Conservation (phyloP, 2,888 invertebrate species). For the Scaptomyza flava region DNA sequence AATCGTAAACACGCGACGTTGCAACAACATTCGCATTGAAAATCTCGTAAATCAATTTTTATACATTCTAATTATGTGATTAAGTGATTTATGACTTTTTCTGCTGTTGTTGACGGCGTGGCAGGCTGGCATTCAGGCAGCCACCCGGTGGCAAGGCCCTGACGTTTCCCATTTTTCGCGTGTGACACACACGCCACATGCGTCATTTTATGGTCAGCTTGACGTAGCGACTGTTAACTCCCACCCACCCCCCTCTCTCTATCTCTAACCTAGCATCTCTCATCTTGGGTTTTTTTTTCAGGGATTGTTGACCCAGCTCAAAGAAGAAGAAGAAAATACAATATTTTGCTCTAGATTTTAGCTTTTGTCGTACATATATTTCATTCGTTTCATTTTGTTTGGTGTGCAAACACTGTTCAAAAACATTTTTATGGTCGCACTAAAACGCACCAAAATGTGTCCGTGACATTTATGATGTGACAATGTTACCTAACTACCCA, state of each 20-base stretch:
- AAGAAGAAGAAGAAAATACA: not conserved
- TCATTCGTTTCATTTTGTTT: slow-evolving; percentile 33
- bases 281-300: slow-evolving; percentile 22
- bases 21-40: slow-evolving; percentile 64
- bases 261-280: slow-evolving; percentile 21
- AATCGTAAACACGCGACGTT: slow-evolving; percentile 73
- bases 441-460: slow-evolving; percentile 73
- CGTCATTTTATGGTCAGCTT: slow-evolving; percentile 60
- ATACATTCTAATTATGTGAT: slow-evolving; percentile 80
- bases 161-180: slow-evolving; percentile 7
- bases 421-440: slow-evolving; percentile 65
- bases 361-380: slow-evolving; percentile 25
- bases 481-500: slow-evolving; percentile 57
- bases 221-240: slow-evolving; percentile 13
- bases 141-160: slow-evolving; percentile 39
- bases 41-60: slow-evolving; percentile 81
- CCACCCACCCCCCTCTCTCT: not conserved
- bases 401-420: slow-evolving; percentile 66
- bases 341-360: slow-evolving; percentile 43
- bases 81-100: slow-evolving; percentile 77
- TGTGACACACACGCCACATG: slow-evolving; percentile 39
- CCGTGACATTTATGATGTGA: slow-evolving; percentile 79
- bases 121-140: slow-evolving; percentile 3
- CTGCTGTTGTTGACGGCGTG: slow-evolving; percentile 34
- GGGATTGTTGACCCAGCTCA: slow-evolving; percentile 50